Percentiles rank a stretch among this genome's conserved stretches.
These are phyloP conservation scores for Agrotis exclamationis DNA, from an alignment of 2,888 invertebrate genomes.

Conservation along the genomic window DNA sequence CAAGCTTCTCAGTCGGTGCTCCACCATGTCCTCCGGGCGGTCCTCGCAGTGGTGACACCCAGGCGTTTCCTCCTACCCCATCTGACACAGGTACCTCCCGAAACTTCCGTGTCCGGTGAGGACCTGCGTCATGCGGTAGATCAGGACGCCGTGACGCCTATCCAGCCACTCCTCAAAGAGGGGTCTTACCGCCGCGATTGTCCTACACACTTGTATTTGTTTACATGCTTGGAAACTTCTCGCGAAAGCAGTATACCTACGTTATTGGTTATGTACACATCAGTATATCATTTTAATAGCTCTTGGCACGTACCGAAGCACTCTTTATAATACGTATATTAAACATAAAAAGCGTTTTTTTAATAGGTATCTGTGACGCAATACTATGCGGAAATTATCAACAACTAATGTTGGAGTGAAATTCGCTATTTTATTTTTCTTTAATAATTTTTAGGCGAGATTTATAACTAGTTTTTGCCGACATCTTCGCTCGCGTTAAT, in stretches of 20 bases:
- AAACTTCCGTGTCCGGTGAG: no score
- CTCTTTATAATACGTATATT: constrained; percentile 37
- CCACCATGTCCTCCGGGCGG: no score
- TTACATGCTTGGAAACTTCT: neutral
- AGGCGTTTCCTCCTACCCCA: no score
- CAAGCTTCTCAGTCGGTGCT: no score
- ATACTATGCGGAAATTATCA: constrained; percentile 19
- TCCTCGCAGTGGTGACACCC: no score
- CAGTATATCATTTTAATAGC: constrained; percentile 50
- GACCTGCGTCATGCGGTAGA: no score
- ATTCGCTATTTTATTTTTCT: constrained; percentile 24
- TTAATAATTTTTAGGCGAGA: neutral
- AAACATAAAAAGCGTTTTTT: constrained; percentile 59
- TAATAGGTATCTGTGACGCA: constrained; percentile 30
- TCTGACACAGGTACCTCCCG: no score
- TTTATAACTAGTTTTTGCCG: no score
- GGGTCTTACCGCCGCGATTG: no score
- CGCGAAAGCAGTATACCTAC: constrained; percentile 2
- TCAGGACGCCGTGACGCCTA: no score
- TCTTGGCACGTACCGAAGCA: constrained; percentile 50
- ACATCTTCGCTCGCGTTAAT: no score
- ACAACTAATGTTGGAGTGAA: constrained; percentile 19
- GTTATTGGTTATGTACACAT: constrained; percentile 3
- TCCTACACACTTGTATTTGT: neutral
- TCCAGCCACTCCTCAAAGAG: no score